phyloP scores from a whole-genome alignment of 2,888 invertebrate species.

The Hipparchia semele region DNA sequence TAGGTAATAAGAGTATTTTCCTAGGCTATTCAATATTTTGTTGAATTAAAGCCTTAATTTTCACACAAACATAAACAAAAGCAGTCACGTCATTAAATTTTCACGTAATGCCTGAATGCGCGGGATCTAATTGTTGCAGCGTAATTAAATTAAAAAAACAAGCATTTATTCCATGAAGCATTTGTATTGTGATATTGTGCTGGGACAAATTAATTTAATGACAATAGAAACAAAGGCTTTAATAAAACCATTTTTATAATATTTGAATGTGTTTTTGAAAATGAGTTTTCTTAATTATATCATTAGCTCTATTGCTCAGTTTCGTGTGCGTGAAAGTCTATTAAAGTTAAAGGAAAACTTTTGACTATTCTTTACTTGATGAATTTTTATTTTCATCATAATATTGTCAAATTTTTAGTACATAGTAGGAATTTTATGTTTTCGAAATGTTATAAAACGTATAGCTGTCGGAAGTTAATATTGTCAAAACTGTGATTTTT shows the following conservation, averaged over 20 bases:
- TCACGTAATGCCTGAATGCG: slow-evolving; percentile 33
- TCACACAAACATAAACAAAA: slow-evolving; percentile 8
- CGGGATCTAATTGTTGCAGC: slow-evolving; percentile 34
- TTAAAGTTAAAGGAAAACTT: no score
- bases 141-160: slow-evolving; percentile 24
- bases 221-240: not conserved
- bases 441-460: no score
- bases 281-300: no score
- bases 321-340: no score
- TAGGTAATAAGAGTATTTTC: not conserved
- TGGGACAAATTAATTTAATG: not conserved
- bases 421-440: no score
- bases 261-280: not conserved
- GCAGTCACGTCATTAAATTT: slow-evolving; percentile 26
- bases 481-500: no score
- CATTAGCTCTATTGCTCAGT: no score
- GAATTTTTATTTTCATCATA: no score
- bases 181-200: not conserved
- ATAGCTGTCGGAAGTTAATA: no score
- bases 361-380: no score
- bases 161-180: not conserved
- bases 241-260: not conserved
- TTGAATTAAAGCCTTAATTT: not conserved
- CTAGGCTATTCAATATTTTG: not conserved
- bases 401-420: no score